These are phyloP conservation scores for Psittacus erithacus DNA, from an alignment of 2,113 vertebrate species.

Conservation along the genomic window DNA sequence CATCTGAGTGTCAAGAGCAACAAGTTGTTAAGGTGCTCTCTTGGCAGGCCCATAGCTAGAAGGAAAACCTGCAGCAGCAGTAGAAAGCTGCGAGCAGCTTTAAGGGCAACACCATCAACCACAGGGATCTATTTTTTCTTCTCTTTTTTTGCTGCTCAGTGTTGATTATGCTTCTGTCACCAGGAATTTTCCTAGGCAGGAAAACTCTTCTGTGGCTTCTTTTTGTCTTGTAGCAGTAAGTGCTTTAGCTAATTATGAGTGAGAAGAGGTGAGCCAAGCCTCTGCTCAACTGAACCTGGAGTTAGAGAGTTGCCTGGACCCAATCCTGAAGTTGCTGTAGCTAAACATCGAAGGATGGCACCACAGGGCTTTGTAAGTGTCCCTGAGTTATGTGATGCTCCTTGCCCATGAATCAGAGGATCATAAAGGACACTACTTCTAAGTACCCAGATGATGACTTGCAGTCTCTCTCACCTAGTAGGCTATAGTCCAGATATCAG, in stretches of 20 bases:
- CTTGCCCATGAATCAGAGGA: conserved; percentile 50
- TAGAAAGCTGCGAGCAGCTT: neutral
- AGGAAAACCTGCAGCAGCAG: neutral
- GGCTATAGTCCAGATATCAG: neutral
- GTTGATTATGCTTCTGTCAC: neutral
- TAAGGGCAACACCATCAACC: neutral
- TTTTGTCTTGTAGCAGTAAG: neutral
- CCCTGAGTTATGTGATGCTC: conserved; percentile 41
- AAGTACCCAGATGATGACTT: conserved; percentile 42
- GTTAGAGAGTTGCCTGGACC: neutral
- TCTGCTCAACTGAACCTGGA: neutral
- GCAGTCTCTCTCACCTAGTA: neutral
- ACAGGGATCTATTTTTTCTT: neutral
- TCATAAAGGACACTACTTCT: conserved; percentile 30
- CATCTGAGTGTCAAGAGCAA: fast-evolving
- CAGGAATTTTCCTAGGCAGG: neutral
- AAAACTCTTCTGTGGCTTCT: neutral
- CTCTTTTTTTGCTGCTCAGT: neutral
- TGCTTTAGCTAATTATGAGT: neutral
- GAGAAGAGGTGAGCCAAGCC: neutral
- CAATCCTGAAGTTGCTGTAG: neutral
- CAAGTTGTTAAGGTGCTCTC: neutral
- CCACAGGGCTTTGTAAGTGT: conserved; percentile 34
- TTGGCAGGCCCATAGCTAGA: neutral
- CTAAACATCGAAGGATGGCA: conserved; percentile 41